Evolutionary conservation across 1,140 invertebrate genomes (phyloP).

Genomic region (Grapholita molesta): DNA sequence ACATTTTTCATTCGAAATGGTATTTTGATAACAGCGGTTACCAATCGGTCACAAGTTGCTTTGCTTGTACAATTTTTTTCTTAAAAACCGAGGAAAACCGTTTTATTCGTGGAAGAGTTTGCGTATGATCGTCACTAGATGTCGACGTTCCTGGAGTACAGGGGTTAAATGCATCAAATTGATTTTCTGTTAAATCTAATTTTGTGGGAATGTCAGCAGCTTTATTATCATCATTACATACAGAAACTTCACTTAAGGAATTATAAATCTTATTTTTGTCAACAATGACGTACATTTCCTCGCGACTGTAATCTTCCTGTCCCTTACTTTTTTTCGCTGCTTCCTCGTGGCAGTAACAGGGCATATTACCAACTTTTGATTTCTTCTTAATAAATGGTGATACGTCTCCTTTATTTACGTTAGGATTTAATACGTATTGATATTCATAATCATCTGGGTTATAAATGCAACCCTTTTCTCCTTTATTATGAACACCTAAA

Average conservation of each 20-base stretch:
- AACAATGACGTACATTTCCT: conserved; percentile 37
- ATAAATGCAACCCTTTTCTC: conserved; percentile 43
- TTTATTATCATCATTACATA: neutral
- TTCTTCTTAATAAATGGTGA: conserved; percentile 44
- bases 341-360: conserved; percentile 45
- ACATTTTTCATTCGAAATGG: neutral
- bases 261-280: conserved; percentile 11
- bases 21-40: neutral
- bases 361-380: conserved; percentile 32
- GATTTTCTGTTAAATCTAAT: neutral
- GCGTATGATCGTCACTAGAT: neutral
- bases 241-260: neutral
- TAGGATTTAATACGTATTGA: conserved; percentile 38
- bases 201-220: neutral
- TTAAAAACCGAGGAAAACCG: neutral
- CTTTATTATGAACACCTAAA: conserved; percentile 38
- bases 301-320: conserved; percentile 36
- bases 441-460: conserved; percentile 37
- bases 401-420: conserved; percentile 22
- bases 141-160: neutral
- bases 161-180: conserved; percentile 4
- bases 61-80: conserved; percentile 10
- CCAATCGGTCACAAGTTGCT: conserved; percentile 4
- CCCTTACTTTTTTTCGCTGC: conserved; percentile 19
- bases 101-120: neutral